A percentile compares a stretch with the other conserved stretches of the same genome.
Conservation (phyloP, 1,140 invertebrate genomes). For the Sinella curviseta region DNA sequence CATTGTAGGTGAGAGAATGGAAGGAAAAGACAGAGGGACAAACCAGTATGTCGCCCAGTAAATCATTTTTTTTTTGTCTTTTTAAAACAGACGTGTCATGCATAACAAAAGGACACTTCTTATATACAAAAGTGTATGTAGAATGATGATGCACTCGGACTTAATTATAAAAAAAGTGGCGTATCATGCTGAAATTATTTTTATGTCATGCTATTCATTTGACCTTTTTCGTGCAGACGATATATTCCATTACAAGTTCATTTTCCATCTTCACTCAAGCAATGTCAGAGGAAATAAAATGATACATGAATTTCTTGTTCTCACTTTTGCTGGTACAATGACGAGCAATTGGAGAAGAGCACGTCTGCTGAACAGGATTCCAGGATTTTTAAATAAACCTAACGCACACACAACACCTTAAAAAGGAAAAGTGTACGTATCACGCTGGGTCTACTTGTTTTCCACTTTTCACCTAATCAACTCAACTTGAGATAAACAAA, state of each 20-base stretch:
- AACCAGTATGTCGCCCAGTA: slow-evolving; percentile 6
- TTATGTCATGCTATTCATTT: neutral
- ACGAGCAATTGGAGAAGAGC: too few relatives aligned
- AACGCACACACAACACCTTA: neutral
- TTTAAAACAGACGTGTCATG: slow-evolving; percentile 2
- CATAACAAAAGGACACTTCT: neutral
- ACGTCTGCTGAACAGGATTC: too few relatives aligned
- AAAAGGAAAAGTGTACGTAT: neutral
- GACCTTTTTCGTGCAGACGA: neutral
- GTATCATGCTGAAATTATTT: neutral
- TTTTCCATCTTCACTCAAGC: too few relatives aligned
- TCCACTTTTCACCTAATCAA: neutral
- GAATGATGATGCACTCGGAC: neutral
- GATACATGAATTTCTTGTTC: too few relatives aligned
- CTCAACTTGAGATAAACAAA: neutral
- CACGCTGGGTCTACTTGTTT: neutral
- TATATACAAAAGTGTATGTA: neutral
- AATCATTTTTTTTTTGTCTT: neutral
- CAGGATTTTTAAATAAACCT: slow-evolving; percentile 11
- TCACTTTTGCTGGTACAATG: too few relatives aligned
- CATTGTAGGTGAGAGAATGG: neutral
- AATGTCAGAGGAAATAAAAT: too few relatives aligned
- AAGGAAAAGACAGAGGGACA: neutral
- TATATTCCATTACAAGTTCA: neutral
- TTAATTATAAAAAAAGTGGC: neutral